Evolutionary conservation across 2,797 vertebrate species (phyloP), one percentile per base, ranked within the genome.

Genomic region (Ispidina picta): DNA sequence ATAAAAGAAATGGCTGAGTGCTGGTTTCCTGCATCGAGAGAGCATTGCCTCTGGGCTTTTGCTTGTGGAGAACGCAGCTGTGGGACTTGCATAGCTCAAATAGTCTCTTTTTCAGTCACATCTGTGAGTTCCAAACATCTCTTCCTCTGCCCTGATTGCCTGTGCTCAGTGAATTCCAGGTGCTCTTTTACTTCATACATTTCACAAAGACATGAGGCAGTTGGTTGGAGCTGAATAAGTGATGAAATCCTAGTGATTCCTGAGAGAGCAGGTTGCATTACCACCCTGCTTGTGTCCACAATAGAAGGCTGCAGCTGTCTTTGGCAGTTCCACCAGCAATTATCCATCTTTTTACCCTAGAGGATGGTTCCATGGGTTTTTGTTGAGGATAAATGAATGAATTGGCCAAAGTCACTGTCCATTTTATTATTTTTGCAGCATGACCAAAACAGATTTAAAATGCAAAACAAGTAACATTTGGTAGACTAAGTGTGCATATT

Each of bases 221-320:
- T 37, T 70, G 25, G 44, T 83, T 83, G 69, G 75, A 92, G 55
- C 3, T 3, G 64, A 87, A 48, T 74, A 68, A 77, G 48, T 5
- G 2, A 29, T 51, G 63, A 65, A 83, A 37, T 82, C 20, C 17
- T 31, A 44, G 43, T 37, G 44, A 35, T 59, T 89, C 64, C 85
- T 72, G 76, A 52, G 52, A 69, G 21, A 92, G 59, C 87, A 95
- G 79, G 74, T 59, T 95, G 76, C 48, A 14, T 71, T 58, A 74
- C 43, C 75, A 92, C 58, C 78, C 88, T 94, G 75, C 69, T 94
- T 41, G 10, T 85, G 90, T 85, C 75, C 48, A 69, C 46, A 89
- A 55, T 90, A 94, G 92, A 95, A 93, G 88, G 86, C 86, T 65
- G 21, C 78, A 80, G 62, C 86, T 3, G 4, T 80, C 69, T 86